phyloP scores from a whole-genome alignment of 2,797 vertebrate species.

The Propithecus perrieri region DNA sequence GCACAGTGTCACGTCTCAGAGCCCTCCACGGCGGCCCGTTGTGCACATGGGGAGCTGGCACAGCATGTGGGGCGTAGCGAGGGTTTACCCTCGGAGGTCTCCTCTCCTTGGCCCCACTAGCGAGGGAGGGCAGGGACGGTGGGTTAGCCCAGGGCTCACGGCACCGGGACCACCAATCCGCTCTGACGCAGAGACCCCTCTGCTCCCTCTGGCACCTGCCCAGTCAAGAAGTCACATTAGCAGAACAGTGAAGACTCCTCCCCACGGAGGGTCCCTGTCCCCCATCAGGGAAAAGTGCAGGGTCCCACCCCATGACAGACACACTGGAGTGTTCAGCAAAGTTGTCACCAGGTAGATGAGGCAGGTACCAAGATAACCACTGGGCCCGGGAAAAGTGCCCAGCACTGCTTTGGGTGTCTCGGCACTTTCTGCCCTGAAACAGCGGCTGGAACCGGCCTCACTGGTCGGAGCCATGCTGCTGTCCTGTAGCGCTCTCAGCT shows the following conservation, averaged over 20 bases:
- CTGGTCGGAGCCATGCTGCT: too few species aligned
- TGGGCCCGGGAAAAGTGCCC: too few species aligned
- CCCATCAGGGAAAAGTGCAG: background rate
- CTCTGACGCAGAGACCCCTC: background rate
- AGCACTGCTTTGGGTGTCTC: too few species aligned
- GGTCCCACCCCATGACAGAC: too few species aligned
- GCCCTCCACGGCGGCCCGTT: too few species aligned
- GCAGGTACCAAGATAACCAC: too few species aligned
- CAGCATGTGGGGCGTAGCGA: background rate
- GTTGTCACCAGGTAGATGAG: too few species aligned
- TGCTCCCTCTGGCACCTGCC: conserved; percentile 60
- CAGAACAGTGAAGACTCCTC: conserved; percentile 62
- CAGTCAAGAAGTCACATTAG: conserved; percentile 73
- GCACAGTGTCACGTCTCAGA: accelerated
- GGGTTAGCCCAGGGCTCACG: background rate
- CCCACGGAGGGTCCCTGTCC: conserved; percentile 53
- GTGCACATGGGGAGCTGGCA: background rate
- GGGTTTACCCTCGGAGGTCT: background rate
- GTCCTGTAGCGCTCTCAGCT: too few species aligned
- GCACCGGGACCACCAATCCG: background rate
- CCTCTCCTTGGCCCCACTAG: background rate
- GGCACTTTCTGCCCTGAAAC: too few species aligned
- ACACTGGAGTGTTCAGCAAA: too few species aligned
- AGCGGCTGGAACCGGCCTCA: too few species aligned
- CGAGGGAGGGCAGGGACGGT: background rate